These are phyloP conservation scores for Patella depressa DNA, from an alignment of 2,888 invertebrate genomes.

Conservation along the genomic window DNA sequence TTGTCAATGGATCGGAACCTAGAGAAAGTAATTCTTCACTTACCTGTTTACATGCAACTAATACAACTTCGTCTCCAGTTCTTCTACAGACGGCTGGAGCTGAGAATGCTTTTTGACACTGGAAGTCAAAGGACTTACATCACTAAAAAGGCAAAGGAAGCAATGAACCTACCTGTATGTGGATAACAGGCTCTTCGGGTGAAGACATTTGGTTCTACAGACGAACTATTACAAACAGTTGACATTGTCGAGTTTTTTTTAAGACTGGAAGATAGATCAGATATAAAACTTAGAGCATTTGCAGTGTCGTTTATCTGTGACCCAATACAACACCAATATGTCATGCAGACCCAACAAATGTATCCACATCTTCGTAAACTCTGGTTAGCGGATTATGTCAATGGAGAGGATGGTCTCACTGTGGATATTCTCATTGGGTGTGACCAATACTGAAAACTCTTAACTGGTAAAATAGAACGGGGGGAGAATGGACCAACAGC, in stretches of 20 bases:
- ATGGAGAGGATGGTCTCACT: not conserved
- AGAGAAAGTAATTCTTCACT: too few species aligned
- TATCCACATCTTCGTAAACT: not conserved
- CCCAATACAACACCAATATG: not conserved
- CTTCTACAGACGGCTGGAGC: too few species aligned
- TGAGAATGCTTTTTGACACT: not conserved
- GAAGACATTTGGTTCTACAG: conserved; percentile 3
- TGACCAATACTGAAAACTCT: not conserved
- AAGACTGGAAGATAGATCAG: not conserved
- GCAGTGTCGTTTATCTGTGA: not conserved
- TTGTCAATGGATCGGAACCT: too few species aligned
- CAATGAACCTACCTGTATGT: not conserved
- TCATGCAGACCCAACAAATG: not conserved
- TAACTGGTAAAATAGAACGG: not conserved
- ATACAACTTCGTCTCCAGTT: too few species aligned
- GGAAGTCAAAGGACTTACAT: not conserved
- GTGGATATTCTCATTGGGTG: not conserved
- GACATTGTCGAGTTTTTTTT: not conserved
- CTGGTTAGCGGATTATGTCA: not conserved
- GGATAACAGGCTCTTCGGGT: not conserved
- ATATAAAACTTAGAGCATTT: not conserved
- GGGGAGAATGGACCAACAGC: not conserved
- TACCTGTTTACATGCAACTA: too few species aligned
- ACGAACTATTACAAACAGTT: not conserved
- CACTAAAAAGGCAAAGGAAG: not conserved